Evolutionary conservation across 2,113 vertebrate species (phyloP).

Genomic region (Aythya baeri): DNA sequence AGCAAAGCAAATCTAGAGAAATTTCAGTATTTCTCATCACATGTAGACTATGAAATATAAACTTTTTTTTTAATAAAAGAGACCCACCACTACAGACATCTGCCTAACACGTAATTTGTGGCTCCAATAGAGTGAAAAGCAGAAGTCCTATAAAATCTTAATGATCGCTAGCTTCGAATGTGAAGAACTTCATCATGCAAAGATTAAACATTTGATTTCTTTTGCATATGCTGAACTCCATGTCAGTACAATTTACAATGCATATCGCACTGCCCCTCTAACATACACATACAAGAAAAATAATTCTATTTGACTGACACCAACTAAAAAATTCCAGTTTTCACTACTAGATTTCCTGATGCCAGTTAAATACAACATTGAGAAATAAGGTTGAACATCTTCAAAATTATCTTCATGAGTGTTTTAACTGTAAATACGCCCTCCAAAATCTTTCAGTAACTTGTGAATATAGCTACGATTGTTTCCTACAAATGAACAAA

Average conservation of each 20-base stretch:
- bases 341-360: not conserved
- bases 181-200: not conserved
- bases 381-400: not conserved
- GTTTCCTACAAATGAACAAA: not conserved
- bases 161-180: not conserved
- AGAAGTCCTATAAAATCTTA: not conserved
- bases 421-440: not conserved
- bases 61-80: not conserved
- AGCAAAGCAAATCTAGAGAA: conserved; percentile 40
- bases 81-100: not conserved
- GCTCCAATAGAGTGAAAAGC: not conserved
- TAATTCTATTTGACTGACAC: not conserved
- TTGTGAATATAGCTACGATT: not conserved
- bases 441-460: not conserved
- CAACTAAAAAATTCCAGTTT: not conserved
- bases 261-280: not conserved
- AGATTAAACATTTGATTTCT: not conserved
- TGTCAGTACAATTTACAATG: not conserved
- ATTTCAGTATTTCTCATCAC: not conserved
- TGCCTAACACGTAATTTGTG: not conserved
- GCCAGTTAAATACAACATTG: not conserved
- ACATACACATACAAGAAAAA: not conserved
- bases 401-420: not conserved
- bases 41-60: not conserved
- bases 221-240: not conserved